A percentile compares a stretch with the other conserved stretches of the same genome.
phyloP scores from a whole-genome alignment of 2,888 invertebrate genomes.

The Lycia hirtaria region DNA sequence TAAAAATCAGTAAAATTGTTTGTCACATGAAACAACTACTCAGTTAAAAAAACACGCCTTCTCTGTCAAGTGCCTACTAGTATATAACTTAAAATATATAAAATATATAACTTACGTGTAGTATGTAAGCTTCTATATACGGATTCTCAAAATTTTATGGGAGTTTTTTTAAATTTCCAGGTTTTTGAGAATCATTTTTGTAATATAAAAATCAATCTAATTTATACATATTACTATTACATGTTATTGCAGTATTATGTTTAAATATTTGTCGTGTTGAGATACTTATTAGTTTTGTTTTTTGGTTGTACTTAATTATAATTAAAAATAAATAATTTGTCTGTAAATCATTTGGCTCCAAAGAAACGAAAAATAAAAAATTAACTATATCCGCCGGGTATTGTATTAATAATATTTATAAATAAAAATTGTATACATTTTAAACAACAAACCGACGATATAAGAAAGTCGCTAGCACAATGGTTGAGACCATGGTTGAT shows the following conservation, averaged over 20 bases:
- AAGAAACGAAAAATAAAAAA: not conserved
- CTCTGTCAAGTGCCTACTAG: constrained; percentile 73
- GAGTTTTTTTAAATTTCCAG: not conserved
- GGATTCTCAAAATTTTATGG: constrained; percentile 16
- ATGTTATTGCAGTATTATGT: constrained; percentile 38
- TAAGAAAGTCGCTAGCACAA: too few species aligned
- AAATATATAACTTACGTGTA: constrained; percentile 44
- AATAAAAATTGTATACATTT: too few species aligned
- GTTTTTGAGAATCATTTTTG: constrained; percentile 26
- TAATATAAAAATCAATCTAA: constrained; percentile 17
- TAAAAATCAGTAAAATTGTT: too few species aligned
- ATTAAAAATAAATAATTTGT: constrained; percentile 30
- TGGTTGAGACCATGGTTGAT: too few species aligned
- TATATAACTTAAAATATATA: constrained; percentile 47
- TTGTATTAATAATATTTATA: not conserved
- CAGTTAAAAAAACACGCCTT: constrained; percentile 34
- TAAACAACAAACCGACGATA: too few species aligned
- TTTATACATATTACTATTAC: constrained; percentile 22
- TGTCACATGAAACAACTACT: constrained; percentile 14
- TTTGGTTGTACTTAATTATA: constrained; percentile 37
- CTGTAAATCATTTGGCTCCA: constrained; percentile 12
- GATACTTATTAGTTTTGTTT: constrained; percentile 17
- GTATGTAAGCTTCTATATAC: constrained; percentile 25
- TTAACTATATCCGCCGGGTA: not conserved
- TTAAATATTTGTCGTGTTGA: constrained; percentile 31